A percentile compares a stretch with the other conserved stretches of the same genome.
Conservation (phyloP, 2,113 vertebrate species). For the Columbina picui region DNA sequence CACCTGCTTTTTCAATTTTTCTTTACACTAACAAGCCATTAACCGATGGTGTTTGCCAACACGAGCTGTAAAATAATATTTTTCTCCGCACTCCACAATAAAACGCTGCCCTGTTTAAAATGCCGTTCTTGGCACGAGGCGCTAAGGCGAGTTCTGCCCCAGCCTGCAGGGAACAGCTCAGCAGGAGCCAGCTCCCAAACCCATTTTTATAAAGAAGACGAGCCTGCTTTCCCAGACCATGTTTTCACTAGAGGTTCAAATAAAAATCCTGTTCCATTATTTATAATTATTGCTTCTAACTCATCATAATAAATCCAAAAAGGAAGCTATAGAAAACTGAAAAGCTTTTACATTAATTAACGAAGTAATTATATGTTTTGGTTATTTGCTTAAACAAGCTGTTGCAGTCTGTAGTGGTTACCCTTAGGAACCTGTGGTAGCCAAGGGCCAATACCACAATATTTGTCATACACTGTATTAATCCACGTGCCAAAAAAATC, state of each 20-base stretch:
- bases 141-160: background rate
- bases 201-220: background rate
- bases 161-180: background rate
- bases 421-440: background rate
- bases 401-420: background rate
- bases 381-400: background rate
- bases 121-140: background rate
- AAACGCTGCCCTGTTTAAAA: background rate
- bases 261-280: background rate
- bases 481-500: background rate
- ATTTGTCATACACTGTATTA: background rate
- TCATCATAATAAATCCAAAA: background rate
- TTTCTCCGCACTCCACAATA: background rate
- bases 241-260: background rate
- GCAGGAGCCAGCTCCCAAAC: background rate
- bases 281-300: background rate
- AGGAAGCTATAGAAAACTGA: background rate
- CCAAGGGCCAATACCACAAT: background rate
- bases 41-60: slow-evolving; percentile 32
- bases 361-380: background rate
- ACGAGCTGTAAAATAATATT: background rate
- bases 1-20: background rate
- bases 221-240: background rate
- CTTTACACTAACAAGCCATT: background rate
- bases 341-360: slow-evolving; percentile 22